phyloP scores from a whole-genome alignment of 2,797 vertebrate genomes.

The Loris lydekkerianus region DNA sequence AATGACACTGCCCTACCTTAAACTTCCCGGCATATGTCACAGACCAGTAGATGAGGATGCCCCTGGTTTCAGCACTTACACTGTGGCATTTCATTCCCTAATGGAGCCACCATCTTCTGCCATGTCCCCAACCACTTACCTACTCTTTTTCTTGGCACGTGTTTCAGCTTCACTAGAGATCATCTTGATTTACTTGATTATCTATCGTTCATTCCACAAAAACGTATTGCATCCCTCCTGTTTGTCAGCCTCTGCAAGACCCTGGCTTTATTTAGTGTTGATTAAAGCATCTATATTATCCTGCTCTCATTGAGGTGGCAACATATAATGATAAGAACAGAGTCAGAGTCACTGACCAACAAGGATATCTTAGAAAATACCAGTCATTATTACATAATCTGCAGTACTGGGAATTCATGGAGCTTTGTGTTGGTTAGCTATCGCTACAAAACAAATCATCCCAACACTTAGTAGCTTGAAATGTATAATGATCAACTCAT shows the following conservation, averaged over 20 bases:
- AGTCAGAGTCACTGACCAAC: neutral
- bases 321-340: neutral
- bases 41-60: accelerated
- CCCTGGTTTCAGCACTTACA: accelerated
- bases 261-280: neutral
- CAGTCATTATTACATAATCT: neutral
- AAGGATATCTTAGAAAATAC: neutral
- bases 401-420: neutral
- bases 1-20: neutral
- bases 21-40: neutral
- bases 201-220: neutral
- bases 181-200: neutral
- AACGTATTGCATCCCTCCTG: too few relatives aligned
- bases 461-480: neutral
- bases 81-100: neutral
- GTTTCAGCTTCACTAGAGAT: neutral
- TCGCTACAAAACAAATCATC: neutral
- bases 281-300: neutral
- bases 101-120: neutral
- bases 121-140: neutral
- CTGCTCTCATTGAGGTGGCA: neutral
- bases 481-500: neutral
- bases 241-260: neutral
- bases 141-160: neutral
- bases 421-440: neutral